Conservation (phyloP, 1,140 invertebrate genomes). For the Psilanteris sp. region DNA sequence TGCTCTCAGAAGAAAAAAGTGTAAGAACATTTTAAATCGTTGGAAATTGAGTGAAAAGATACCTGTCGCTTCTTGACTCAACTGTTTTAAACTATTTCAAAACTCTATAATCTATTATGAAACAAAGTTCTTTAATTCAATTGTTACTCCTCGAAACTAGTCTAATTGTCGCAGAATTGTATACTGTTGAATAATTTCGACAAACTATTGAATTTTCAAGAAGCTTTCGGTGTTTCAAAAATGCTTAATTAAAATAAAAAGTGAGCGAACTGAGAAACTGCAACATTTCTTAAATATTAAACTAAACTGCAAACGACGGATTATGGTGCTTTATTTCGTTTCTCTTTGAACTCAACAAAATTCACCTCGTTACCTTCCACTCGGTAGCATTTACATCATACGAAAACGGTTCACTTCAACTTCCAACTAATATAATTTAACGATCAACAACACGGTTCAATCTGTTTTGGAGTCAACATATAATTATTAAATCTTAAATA, state of each 20-base stretch:
- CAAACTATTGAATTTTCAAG: slow-evolving; percentile 6
- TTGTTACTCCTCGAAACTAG: slow-evolving; percentile 9
- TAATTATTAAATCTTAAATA: slow-evolving; percentile 23
- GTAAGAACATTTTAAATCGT: background rate
- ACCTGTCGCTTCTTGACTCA: slow-evolving; percentile 15
- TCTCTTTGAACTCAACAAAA: slow-evolving; percentile 26
- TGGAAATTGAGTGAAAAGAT: slow-evolving; percentile 3
- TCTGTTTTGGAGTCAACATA: slow-evolving; percentile 11
- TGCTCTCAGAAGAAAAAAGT: no score
- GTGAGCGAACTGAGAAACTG: no score
- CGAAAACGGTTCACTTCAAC: slow-evolving; percentile 27
- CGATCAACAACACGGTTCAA: slow-evolving; percentile 14
- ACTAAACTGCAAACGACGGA: slow-evolving; percentile 25
- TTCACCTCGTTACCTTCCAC: slow-evolving; percentile 14
- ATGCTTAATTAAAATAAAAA: no score
- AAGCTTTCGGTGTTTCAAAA: no score
- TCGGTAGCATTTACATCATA: slow-evolving; percentile 23
- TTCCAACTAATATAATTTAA: slow-evolving; percentile 31
- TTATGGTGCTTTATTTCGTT: slow-evolving; percentile 24
- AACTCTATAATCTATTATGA: slow-evolving; percentile 12
- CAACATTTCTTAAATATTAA: slow-evolving; percentile 30
- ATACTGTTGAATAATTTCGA: slow-evolving; percentile 1
- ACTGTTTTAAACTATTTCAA: slow-evolving; percentile 13
- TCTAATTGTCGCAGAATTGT: slow-evolving; percentile 9
- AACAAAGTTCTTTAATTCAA: slow-evolving; percentile 16